These are phyloP conservation scores for Rutpela maculata DNA, from an alignment of 2,888 invertebrate species.

Conservation along the genomic window DNA sequence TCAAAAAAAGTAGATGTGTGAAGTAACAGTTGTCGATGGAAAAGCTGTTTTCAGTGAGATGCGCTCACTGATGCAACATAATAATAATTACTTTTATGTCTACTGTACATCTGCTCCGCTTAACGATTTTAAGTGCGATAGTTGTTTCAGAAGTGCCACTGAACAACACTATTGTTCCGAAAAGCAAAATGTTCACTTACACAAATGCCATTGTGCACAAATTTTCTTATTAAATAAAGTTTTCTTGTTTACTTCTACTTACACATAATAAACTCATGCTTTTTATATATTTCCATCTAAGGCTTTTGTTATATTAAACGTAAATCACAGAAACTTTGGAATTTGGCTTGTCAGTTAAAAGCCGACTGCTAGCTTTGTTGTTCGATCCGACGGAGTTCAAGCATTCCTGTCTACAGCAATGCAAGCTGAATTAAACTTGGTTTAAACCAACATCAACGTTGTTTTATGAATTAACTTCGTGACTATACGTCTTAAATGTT, in stretches of 20 bases:
- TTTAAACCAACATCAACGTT: slow-evolving; percentile 39
- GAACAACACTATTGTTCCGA: background rate
- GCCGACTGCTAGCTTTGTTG: slow-evolving; percentile 33
- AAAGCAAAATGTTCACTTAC: background rate
- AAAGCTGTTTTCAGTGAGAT: too few relatives aligned
- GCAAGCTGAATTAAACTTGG: slow-evolving; percentile 39
- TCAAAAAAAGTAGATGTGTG: too few relatives aligned
- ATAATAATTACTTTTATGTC: too few relatives aligned
- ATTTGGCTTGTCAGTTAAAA: slow-evolving; percentile 30
- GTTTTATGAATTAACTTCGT: slow-evolving; percentile 41
- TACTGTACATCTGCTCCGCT: too few relatives aligned
- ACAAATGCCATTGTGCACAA: background rate
- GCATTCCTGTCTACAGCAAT: slow-evolving; percentile 35
- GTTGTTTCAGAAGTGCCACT: too few relatives aligned
- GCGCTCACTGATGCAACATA: too few relatives aligned
- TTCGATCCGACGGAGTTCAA: slow-evolving; percentile 23
- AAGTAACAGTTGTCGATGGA: too few relatives aligned
- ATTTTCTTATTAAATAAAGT: slow-evolving; percentile 21
- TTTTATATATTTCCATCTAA: slow-evolving; percentile 2
- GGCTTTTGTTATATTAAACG: slow-evolving; percentile 30
- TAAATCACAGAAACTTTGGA: slow-evolving; percentile 35
- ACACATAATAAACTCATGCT: slow-evolving; percentile 14
- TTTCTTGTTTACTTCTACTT: slow-evolving; percentile 3
- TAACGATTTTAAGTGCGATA: too few relatives aligned
- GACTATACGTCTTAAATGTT: slow-evolving; percentile 25